A percentile compares a stretch with the other conserved stretches of the same genome.
phyloP scores from a whole-genome alignment of 2,113 vertebrate species.

The Eurypyga helias region DNA sequence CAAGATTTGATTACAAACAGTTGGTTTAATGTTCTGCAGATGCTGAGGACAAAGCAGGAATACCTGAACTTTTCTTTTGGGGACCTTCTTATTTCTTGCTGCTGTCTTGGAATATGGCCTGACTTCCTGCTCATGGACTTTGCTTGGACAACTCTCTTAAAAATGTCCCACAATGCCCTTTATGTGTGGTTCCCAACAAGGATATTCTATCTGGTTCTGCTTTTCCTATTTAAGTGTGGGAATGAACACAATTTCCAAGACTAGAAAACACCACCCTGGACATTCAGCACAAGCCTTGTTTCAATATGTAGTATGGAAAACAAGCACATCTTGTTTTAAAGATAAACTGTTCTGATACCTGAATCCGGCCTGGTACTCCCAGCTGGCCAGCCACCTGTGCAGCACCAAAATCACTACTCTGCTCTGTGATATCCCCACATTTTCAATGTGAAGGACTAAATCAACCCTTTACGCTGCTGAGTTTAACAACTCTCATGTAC shows the following conservation, averaged over 20 bases:
- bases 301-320: background rate
- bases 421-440: background rate
- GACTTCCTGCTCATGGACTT: background rate
- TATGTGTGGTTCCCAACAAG: background rate
- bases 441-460: background rate
- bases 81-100: background rate
- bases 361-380: background rate
- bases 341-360: background rate
- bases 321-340: background rate
- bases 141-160: background rate
- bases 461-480: background rate
- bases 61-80: background rate
- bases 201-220: background rate
- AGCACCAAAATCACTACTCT: background rate
- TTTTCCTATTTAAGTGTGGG: background rate
- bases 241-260: background rate
- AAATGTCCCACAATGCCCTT: background rate
- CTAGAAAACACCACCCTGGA: background rate
- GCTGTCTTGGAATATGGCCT: background rate
- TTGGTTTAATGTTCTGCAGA: background rate
- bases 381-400: fast-evolving
- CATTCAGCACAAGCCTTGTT: background rate
- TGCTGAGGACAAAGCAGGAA: background rate
- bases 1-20: background rate
- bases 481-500: background rate